These are phyloP conservation scores for Drosophila macrospina DNA, from an alignment of 2,888 invertebrate genomes.

Conservation along the genomic window DNA sequence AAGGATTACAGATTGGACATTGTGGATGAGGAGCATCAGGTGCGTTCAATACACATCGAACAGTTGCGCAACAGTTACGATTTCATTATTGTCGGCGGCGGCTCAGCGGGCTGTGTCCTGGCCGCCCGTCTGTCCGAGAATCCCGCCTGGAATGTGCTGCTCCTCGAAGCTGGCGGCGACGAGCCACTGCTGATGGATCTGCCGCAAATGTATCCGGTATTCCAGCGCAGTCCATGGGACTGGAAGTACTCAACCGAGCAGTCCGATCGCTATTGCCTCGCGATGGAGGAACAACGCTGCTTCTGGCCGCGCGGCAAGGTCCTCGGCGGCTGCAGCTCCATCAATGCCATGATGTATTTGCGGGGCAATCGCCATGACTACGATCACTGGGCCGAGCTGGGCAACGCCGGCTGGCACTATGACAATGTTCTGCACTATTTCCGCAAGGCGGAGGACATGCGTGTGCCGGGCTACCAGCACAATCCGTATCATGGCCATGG, in stretches of 20 bases:
- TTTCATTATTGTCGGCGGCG: conserved; percentile 92
- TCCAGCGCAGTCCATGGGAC: conserved; percentile 91
- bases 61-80: conserved; percentile 89
- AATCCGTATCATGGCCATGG: conserved; percentile 89
- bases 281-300: conserved; percentile 88
- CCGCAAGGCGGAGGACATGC: conserved; percentile 92
- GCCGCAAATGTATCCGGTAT: conserved; percentile 89
- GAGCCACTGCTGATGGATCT: conserved; percentile 90
- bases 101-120: conserved; percentile 92
- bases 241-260: conserved; percentile 94
- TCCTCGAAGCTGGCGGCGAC: conserved; percentile 93
- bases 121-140: conserved; percentile 92
- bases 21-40: conserved; percentile 88
- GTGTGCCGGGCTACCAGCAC: conserved; percentile 86
- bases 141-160: conserved; percentile 89
- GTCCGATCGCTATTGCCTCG: conserved; percentile 89
- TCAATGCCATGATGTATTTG: conserved; percentile 96
- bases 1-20: conserved; percentile 90
- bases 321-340: conserved; percentile 92
- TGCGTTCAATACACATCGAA: conserved; percentile 87
- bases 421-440: conserved; percentile 91
- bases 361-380: conserved; percentile 94
- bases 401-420: conserved; percentile 92
- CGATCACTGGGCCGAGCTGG: conserved; percentile 92
- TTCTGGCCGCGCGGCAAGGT: conserved; percentile 93